Percentiles rank a stretch among this genome's conserved stretches.
Evolutionary conservation across 2,888 invertebrate genomes (phyloP).

Genomic region (Acrobasis repandana): DNA sequence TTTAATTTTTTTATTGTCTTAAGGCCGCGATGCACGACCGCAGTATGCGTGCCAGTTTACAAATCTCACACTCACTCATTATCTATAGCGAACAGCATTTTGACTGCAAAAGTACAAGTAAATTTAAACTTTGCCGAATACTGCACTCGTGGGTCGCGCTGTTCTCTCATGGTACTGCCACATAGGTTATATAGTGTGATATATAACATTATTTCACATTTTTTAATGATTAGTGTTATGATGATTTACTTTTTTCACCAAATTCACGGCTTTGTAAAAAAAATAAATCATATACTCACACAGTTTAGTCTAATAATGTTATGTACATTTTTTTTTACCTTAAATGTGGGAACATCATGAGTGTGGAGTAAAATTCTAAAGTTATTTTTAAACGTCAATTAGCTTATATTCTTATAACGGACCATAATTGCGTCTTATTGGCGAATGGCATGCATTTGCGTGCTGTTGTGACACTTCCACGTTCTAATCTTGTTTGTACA

Average conservation of each 20-base stretch:
- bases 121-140: constrained; percentile 14
- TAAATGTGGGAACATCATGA: constrained; percentile 37
- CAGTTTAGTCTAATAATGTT: too few species aligned
- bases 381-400: constrained; percentile 65
- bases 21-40: constrained; percentile 27
- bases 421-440: constrained; percentile 23
- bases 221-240: too few species aligned
- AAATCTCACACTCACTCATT: constrained; percentile 10
- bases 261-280: too few species aligned
- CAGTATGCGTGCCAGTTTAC: constrained; percentile 25
- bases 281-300: too few species aligned
- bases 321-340: too few species aligned
- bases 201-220: too few species aligned
- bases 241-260: too few species aligned
- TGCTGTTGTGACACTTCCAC: constrained; percentile 1
- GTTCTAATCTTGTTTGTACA: constrained; percentile 18
- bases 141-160: constrained; percentile 31
- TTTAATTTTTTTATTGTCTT: constrained; percentile 60
- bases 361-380: constrained; percentile 65
- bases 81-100: constrained; percentile 12
- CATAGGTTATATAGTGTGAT: too few species aligned
- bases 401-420: constrained; percentile 56
- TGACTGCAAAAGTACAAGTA: constrained; percentile 21
- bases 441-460: constrained; percentile 10
- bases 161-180: constrained; percentile 34